A percentile compares a stretch with the other conserved stretches of the same genome.
Evolutionary conservation across 1,140 invertebrate species (phyloP).

Genomic region (Drepana arcuata): DNA sequence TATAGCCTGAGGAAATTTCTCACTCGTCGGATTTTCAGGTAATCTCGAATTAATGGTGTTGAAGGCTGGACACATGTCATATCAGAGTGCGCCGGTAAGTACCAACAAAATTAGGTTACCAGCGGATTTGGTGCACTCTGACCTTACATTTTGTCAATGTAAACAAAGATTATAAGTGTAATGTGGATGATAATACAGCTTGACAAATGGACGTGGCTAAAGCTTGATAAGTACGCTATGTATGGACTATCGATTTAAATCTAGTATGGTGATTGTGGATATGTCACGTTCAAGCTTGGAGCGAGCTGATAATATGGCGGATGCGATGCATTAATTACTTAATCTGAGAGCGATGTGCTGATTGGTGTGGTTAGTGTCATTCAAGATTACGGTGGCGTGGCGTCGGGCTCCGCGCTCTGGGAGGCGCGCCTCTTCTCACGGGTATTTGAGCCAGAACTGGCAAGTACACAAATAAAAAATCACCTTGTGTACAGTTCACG

Average conservation of each 20-base stretch:
- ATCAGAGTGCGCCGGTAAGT: constrained; percentile 13
- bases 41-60: constrained; percentile 62
- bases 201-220: constrained; percentile 3
- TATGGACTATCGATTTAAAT: too few relatives aligned
- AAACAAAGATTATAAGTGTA: constrained; percentile 13
- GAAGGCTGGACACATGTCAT: constrained; percentile 23
- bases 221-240: constrained; percentile 1
- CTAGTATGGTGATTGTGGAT: too few relatives aligned
- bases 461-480: constrained; percentile 63
- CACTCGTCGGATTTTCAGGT: constrained; percentile 61
- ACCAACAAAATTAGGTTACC: constrained; percentile 1
- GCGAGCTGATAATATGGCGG: too few relatives aligned
- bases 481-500: constrained; percentile 66
- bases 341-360: constrained; percentile 33
- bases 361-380: constrained; percentile 35
- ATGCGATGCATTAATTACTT: too few relatives aligned
- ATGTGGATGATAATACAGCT: constrained; percentile 1
- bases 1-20: constrained; percentile 58
- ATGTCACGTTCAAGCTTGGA: too few relatives aligned
- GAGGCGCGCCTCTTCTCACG: constrained; percentile 55
- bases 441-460: constrained; percentile 56
- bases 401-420: constrained; percentile 20
- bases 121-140: constrained; percentile 1
- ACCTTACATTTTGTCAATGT: constrained; percentile 5
- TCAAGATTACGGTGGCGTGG: constrained; percentile 40